Evolutionary conservation across 2,113 vertebrate species (phyloP).

Genomic region (Trichechus manatus): DNA sequence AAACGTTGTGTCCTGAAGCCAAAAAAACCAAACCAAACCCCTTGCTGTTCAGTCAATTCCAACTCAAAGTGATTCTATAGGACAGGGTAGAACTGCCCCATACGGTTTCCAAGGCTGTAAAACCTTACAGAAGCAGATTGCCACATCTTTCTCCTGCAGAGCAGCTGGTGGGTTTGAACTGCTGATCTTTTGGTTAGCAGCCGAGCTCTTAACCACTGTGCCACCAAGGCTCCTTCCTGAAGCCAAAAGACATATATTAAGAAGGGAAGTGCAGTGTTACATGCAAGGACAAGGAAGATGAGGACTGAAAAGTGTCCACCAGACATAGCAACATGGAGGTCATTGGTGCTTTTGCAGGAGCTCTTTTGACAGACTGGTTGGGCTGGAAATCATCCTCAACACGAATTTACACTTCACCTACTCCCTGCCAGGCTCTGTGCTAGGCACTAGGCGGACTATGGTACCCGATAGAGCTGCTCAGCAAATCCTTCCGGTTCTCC

Average conservation of each 20-base stretch:
- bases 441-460: rapidly evolving
- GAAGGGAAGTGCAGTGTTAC: background rate
- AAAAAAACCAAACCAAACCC: background rate
- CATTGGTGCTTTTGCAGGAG: background rate
- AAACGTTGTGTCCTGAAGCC: background rate
- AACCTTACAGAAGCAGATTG: too few relatives aligned
- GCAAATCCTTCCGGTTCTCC: background rate
- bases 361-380: background rate
- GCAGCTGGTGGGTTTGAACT: too few relatives aligned
- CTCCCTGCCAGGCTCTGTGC: background rate
- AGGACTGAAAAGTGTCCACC: background rate
- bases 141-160: too few relatives aligned
- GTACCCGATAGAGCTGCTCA: background rate
- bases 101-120: too few relatives aligned
- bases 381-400: background rate
- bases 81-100: too few relatives aligned
- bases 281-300: background rate
- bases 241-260: background rate
- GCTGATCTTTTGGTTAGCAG: too few relatives aligned
- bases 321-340: background rate
- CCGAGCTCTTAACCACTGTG: too few relatives aligned
- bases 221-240: too few relatives aligned
- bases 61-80: background rate
- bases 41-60: background rate
- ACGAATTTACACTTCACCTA: background rate